Evolutionary conservation across 2,113 vertebrate species (phyloP).

Genomic region (Mirza zaza): DNA sequence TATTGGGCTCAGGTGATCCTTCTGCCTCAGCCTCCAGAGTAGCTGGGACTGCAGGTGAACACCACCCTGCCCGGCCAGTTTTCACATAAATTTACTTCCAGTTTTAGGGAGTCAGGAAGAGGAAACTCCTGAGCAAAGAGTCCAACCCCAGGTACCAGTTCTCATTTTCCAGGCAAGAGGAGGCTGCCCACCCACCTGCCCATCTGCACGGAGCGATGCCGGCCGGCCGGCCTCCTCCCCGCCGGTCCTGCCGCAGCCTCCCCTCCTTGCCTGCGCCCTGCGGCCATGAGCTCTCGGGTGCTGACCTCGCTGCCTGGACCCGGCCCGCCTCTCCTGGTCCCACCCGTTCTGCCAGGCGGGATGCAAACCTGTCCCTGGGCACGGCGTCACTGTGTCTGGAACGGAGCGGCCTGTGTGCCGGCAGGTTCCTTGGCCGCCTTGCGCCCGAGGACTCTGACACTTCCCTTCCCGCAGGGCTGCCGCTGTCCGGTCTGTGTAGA

Average conservation of each 20-base stretch:
- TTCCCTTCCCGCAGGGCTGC: rapidly evolving
- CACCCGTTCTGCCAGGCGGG: neutral
- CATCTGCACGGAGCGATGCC: rapidly evolving
- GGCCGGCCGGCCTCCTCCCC: rapidly evolving
- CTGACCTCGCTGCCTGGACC: rapidly evolving
- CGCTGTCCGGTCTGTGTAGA: neutral
- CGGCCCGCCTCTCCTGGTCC: rapidly evolving
- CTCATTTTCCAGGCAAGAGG: neutral
- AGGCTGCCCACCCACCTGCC: rapidly evolving
- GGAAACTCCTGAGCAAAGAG: neutral
- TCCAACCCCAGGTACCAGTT: neutral
- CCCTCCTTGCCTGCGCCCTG: rapidly evolving
- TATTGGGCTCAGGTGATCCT: no score
- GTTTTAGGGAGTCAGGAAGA: neutral
- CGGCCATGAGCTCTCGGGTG: rapidly evolving
- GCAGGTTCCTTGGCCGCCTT: neutral
- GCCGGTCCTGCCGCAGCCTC: rapidly evolving
- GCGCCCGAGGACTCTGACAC: rapidly evolving
- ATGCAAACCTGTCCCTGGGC: no score
- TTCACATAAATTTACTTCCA: neutral
- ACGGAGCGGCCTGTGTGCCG: neutral
- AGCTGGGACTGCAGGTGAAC: no score
- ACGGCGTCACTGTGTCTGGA: neutral
- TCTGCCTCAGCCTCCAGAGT: no score
- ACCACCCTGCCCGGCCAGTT: no score